Evolutionary conservation across 2,888 invertebrate species (phyloP).

Genomic region (Eurytoma californica): DNA sequence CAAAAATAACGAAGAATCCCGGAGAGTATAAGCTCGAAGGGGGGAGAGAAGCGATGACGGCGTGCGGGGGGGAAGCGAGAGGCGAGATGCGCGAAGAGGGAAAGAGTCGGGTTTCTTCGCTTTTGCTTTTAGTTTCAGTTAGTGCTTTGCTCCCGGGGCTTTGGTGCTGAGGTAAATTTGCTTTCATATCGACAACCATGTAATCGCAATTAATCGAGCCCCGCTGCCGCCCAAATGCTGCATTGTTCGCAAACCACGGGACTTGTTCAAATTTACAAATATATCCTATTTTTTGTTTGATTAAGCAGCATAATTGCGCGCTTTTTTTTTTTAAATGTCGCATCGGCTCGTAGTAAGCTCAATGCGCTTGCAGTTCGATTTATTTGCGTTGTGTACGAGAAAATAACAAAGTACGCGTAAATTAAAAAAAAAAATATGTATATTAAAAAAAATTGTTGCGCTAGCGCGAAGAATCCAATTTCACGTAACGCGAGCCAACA

Average conservation of each 20-base stretch:
- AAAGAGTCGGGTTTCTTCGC: slow-evolving; percentile 20
- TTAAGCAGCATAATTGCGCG: too few relatives aligned
- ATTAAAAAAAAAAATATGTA: not conserved
- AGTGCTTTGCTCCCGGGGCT: slow-evolving; percentile 46
- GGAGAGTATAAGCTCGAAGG: slow-evolving; percentile 8
- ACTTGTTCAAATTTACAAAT: not conserved
- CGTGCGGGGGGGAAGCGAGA: slow-evolving; percentile 10
- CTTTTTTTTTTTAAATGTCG: too few relatives aligned
- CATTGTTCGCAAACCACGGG: not conserved
- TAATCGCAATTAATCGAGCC: not conserved
- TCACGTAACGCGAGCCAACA: slow-evolving; percentile 58
- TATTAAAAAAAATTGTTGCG: slow-evolving; percentile 11
- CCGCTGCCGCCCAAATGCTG: too few relatives aligned
- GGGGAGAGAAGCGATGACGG: slow-evolving; percentile 14
- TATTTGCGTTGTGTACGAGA: too few relatives aligned
- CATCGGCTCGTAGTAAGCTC: too few relatives aligned
- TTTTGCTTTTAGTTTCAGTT: slow-evolving; percentile 53
- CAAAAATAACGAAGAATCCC: slow-evolving; percentile 46
- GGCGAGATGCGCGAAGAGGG: slow-evolving; percentile 9
- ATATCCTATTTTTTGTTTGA: too few relatives aligned
- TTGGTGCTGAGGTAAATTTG: slow-evolving; percentile 47
- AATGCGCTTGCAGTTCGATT: too few relatives aligned
- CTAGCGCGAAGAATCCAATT: slow-evolving; percentile 56
- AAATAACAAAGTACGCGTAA: not conserved
- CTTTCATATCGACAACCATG: slow-evolving; percentile 14